Evolutionary conservation across 2,888 invertebrate genomes (phyloP), one percentile per base, ranked within the genome.

Genomic region (Leptodirus hochenwartii): DNA sequence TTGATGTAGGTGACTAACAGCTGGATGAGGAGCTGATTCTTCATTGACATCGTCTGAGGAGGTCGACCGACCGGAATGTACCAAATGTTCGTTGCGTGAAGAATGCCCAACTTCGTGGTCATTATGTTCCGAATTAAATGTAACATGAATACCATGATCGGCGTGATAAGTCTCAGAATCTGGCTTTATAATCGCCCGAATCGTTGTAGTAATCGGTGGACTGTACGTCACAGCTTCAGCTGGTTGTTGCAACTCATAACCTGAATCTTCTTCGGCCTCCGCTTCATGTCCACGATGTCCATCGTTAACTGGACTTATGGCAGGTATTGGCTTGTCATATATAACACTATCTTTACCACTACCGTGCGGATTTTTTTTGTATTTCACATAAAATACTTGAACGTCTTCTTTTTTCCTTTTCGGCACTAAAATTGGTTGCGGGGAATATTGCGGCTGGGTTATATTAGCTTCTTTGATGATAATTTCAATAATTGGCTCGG

Each of bases 391-490:
- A 50, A 82, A 87, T 1, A 87, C 87, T 45, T 87, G 85, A 22
- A 85, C 81, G 15, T 84, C 81, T 47, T 85, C 84, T 47, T 81
- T 82, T 40, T 67, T 67, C 38, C 66, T 64, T 37, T 62, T 64
- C 2, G 64, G 53, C 10, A 62, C 60, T 2, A 62, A 62, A 5
- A 64, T 58, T 4, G 56, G 52, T 2, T 60, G 56, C 1, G 56
- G 57, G 2, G 68, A 65, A 4, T 66, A 64, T 2, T 76, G 66
- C 2, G 82, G 75, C 2, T 82, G 49, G 0, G 78, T 66, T 44
- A 82, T 79, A 47, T 87, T 87, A 0, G 84, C 82, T 51, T 87
- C 85, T 46, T 82, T 84, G 29, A 87, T 85, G 36, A 87, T 87
- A 39, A 87, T 87, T 57, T 87, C 87, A 42, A 87, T 87, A 12